Base-by-base conservation (phyloP, 2,113 vertebrate genomes). In the Seriola aureovittata region DNA sequence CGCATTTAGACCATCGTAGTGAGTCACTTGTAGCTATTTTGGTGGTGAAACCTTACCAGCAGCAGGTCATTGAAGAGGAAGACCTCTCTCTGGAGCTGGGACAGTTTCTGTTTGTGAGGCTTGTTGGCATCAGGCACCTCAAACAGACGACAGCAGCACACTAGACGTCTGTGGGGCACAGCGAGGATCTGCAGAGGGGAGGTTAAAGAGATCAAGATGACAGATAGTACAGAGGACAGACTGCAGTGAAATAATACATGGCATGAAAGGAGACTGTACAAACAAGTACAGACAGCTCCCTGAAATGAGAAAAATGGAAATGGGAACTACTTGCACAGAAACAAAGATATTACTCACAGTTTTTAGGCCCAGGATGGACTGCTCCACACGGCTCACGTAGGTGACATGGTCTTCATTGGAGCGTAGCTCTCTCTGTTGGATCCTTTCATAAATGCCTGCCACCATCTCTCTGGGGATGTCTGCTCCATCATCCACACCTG, bases 31-130 rank as follows among this genome's bases (percentile, higher is more conserved):
- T 21, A 13, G 12, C 8, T 1, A 46, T 44, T 40, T 46, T 54
- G 48, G 63, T 42, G 40, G 46, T 32, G 4, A 40, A 54, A n/a
- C 80, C 95, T 96, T 93, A 99, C 98, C 97, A 99, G 95, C 75
- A 99, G 95, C 84, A 99, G 93, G 95, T 99, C 98, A 21, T 99
- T 99, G 94, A 99, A 99, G 83, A 99, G 97, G 90, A 99, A 99
- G 71, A 99, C 97, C 87, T 99, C 98, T 87, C 98, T 96, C 92
- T 99, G 98, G 84, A 99, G 97, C 13, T 97, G 96, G 0, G 97
- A 97, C 90, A 99, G 97, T 91, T 99, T 99, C 92, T 99, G 98
- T 90, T 99, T 99, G 93, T 99, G 98, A 59, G 97, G 94, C 90
- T 98, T 99, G 95, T 98, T 99, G 42, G 98, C 96, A 0, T 99